Conservation (phyloP, 2,113 vertebrate genomes). For the Phylloscopus trochilus region DNA sequence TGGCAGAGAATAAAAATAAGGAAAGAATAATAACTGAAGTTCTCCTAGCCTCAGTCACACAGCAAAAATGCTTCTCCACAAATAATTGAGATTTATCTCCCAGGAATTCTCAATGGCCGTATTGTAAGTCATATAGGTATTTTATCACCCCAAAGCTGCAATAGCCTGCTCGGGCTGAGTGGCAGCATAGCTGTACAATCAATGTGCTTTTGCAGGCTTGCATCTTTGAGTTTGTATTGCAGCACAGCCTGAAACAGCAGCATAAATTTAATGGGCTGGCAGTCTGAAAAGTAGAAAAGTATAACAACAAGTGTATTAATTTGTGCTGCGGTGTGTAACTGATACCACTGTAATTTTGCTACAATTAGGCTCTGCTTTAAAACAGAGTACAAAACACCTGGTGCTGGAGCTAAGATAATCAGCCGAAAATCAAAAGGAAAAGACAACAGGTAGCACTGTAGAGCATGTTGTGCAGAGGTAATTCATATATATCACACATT, state of each 20-base stretch:
- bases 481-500: slow-evolving; percentile 1
- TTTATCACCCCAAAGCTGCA: slow-evolving; percentile 14
- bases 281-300: slow-evolving; percentile 28
- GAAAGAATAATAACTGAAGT: neutral
- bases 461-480: slow-evolving; percentile 18
- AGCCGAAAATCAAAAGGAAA: neutral
- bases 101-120: neutral
- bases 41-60: neutral
- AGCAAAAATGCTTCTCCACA: neutral
- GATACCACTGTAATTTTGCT: neutral
- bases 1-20: neutral
- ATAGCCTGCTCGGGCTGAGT: neutral
- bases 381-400: neutral
- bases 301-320: neutral
- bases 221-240: neutral
- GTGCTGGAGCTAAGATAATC: neutral
- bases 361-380: slow-evolving; percentile 36
- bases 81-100: slow-evolving; percentile 3
- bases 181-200: neutral
- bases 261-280: slow-evolving; percentile 8
- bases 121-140: neutral
- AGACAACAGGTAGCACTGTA: slow-evolving; percentile 34
- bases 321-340: neutral
- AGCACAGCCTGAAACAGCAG: neutral
- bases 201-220: neutral